A percentile compares a stretch with the other conserved stretches of the same genome.
Conservation (phyloP, 2,888 invertebrate genomes). For the Petrolisthes manimaculis region DNA sequence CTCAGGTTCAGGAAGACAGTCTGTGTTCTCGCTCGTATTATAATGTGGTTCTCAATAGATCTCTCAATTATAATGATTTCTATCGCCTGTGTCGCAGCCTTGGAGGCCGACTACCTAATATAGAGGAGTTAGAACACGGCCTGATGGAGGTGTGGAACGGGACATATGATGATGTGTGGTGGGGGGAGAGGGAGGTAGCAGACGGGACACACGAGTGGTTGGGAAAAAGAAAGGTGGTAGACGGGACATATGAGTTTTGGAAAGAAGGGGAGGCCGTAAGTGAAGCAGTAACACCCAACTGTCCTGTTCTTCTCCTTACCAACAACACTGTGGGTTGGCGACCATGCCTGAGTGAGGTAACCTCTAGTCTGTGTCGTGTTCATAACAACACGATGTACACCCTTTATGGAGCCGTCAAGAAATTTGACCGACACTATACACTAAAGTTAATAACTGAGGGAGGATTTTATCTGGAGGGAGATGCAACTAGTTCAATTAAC, state of each 20-base stretch:
- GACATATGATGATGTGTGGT: not conserved
- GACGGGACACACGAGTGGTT: not conserved
- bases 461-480: not conserved
- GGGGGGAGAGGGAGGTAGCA: not conserved
- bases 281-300: not conserved
- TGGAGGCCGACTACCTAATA: not conserved
- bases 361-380: slow-evolving; percentile 4
- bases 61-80: not conserved
- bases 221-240: not conserved
- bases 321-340: not conserved
- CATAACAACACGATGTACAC: not conserved
- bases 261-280: not conserved
- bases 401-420: not conserved
- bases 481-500: not conserved
- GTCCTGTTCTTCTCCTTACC: not conserved
- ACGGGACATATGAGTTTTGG: not conserved
- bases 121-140: not conserved
- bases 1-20: not conserved
- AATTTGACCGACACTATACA: slow-evolving; percentile 8
- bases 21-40: not conserved
- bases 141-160: not conserved
- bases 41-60: not conserved
- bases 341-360: slow-evolving; percentile 16
- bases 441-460: not conserved
- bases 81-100: slow-evolving; percentile 7